These are phyloP conservation scores for Autographa gamma DNA, from an alignment of 2,888 invertebrate species.

Conservation along the genomic window DNA sequence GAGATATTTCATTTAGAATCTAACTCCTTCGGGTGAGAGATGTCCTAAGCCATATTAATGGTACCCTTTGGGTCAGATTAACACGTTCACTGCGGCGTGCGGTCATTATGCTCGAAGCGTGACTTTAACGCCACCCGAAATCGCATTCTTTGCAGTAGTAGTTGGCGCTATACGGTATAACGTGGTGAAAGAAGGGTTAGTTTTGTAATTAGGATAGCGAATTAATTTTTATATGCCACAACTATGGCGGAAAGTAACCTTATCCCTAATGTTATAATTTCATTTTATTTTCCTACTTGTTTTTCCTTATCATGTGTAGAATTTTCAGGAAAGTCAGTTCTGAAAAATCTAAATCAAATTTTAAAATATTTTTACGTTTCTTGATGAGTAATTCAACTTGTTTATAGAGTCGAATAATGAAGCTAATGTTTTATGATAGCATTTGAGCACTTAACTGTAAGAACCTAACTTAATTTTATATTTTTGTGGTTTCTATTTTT, in stretches of 20 bases:
- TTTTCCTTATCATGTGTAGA: background rate
- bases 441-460: too few species aligned
- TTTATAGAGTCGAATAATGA: too few species aligned
- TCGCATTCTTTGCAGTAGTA: conserved; percentile 37
- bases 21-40: conserved; percentile 1
- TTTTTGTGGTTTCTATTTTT: too few species aligned
- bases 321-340: too few species aligned
- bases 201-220: background rate
- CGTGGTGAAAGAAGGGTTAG: conserved; percentile 10
- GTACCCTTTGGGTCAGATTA: conserved; percentile 53
- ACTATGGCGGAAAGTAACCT: background rate
- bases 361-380: too few species aligned
- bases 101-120: conserved; percentile 47
- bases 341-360: too few species aligned
- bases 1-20: background rate
- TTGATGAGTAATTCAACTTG: too few species aligned
- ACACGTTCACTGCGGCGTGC: conserved; percentile 43
- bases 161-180: conserved; percentile 33
- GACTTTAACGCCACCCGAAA: conserved; percentile 44
- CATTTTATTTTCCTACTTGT: background rate
- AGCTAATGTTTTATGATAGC: too few species aligned
- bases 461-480: too few species aligned
- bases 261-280: background rate
- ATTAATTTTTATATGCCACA: background rate
- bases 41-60: conserved; percentile 41